Percentiles rank a stretch among this genome's conserved stretches.
These are phyloP conservation scores for Lamellibrachia satsuma DNA, from an alignment of 2,888 invertebrate genomes.

Conservation along the genomic window DNA sequence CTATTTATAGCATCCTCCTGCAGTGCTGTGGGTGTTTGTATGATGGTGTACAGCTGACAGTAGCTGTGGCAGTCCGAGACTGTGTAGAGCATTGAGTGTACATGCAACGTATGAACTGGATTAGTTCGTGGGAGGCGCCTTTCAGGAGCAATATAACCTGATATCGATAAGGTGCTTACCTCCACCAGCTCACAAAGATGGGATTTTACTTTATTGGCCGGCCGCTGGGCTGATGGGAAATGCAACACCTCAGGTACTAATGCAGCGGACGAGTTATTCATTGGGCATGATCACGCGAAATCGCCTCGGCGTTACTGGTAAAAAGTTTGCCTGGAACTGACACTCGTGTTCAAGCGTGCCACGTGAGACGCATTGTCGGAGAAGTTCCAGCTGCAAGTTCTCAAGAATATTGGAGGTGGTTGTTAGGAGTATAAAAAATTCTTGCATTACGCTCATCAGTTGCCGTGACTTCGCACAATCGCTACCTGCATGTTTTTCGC, in stretches of 20 bases:
- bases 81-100: neutral
- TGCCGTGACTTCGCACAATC: neutral
- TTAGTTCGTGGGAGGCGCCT: neutral
- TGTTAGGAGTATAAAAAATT: neutral
- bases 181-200: neutral
- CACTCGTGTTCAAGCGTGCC: neutral
- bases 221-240: neutral
- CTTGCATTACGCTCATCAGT: neutral
- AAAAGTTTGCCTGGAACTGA: neutral
- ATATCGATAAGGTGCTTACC: neutral
- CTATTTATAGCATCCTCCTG: neutral
- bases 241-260: neutral
- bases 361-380: neutral
- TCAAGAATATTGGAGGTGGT: neutral
- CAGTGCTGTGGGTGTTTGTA: neutral
- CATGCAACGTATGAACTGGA: neutral
- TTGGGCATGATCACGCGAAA: neutral
- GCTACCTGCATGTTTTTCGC: neutral
- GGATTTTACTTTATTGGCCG: neutral
- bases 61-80: neutral
- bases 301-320: neutral
- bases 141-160: neutral
- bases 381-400: neutral
- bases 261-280: neutral
- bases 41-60: neutral